Percentiles rank a stretch among this genome's conserved stretches.
These are phyloP conservation scores for Lepus americanus DNA, from an alignment of 2,113 vertebrate species.

Conservation along the genomic window DNA sequence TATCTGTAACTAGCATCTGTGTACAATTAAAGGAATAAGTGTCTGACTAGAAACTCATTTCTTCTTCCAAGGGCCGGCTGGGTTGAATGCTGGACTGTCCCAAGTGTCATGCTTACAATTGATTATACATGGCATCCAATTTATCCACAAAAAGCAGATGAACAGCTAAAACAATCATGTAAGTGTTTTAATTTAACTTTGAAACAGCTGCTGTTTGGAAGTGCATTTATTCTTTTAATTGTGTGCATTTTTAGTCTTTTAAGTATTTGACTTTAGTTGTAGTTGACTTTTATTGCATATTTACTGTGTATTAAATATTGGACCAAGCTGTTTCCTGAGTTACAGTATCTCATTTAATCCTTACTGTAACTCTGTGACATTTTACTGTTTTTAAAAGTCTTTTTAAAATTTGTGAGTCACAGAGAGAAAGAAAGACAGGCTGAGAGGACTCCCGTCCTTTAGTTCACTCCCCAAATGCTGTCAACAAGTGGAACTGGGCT, in stretches of 20 bases:
- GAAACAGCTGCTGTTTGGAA: conserved; percentile 11
- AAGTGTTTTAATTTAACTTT: conserved; percentile 84
- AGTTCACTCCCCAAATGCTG: too few species aligned
- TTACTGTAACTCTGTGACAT: background rate
- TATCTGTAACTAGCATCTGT: background rate
- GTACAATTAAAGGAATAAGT: background rate
- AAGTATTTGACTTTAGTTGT: conserved; percentile 50
- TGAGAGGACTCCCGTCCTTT: background rate
- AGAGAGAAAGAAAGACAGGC: background rate
- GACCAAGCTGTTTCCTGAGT: background rate
- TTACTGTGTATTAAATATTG: conserved; percentile 1
- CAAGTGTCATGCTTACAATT: conserved; percentile 95
- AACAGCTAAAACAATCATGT: conserved; percentile 97
- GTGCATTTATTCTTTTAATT: conserved; percentile 17
- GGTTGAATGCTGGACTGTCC: conserved; percentile 99
- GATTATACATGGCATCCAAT: conserved; percentile 99
- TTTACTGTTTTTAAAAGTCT: background rate
- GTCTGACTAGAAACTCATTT: conserved; percentile 53
- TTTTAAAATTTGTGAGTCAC: conserved; percentile 11
- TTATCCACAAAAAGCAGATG: conserved; percentile 97
- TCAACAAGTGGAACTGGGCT: too few species aligned
- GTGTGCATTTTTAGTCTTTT: conserved; percentile 25
- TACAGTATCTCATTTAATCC: background rate
- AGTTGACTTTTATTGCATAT: conserved; percentile 33
- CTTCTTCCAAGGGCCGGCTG: conserved; percentile 92